Evolutionary conservation across 2,888 invertebrate genomes (phyloP).

Genomic region (Gisinianus flammeolus): DNA sequence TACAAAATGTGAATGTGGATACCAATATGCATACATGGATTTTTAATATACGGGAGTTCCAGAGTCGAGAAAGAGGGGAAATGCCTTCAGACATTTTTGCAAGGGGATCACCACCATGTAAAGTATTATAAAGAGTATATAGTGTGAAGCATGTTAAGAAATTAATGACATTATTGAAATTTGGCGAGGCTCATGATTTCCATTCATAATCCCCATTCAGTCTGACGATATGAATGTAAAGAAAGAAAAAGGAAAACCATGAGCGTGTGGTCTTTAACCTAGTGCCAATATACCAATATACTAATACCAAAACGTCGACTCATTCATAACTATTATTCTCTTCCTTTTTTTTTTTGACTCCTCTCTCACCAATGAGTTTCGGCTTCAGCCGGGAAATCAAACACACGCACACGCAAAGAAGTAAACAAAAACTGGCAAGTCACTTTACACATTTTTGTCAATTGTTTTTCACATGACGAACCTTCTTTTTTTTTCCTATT

Average conservation of each 20-base stretch:
- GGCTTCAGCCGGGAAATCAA: too few relatives aligned
- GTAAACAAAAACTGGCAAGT: too few relatives aligned
- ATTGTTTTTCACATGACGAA: too few relatives aligned
- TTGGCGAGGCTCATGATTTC: constrained; percentile 10
- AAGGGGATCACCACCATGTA: too few relatives aligned
- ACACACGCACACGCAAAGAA: too few relatives aligned
- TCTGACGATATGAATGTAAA: too few relatives aligned
- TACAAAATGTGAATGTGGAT: neutral
- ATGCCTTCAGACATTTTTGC: constrained; percentile 13
- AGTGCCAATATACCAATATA: neutral
- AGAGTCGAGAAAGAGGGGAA: neutral
- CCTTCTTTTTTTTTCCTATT: too few relatives aligned
- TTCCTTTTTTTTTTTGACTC: neutral
- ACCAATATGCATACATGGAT: neutral
- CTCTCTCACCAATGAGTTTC: neutral
- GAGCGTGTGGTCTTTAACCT: too few relatives aligned
- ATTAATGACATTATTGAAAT: constrained; percentile 27
- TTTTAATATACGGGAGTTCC: neutral
- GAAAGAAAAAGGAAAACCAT: too few relatives aligned
- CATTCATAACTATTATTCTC: neutral
- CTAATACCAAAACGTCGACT: neutral
- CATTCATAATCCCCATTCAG: neutral
- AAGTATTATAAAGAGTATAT: too few relatives aligned
- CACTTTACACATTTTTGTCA: too few relatives aligned
- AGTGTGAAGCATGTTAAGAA: too few relatives aligned